Evolutionary conservation across 53 echinoderm and acorn worm species (phyloP).

Genomic region (Glandiceps talaboti): DNA sequence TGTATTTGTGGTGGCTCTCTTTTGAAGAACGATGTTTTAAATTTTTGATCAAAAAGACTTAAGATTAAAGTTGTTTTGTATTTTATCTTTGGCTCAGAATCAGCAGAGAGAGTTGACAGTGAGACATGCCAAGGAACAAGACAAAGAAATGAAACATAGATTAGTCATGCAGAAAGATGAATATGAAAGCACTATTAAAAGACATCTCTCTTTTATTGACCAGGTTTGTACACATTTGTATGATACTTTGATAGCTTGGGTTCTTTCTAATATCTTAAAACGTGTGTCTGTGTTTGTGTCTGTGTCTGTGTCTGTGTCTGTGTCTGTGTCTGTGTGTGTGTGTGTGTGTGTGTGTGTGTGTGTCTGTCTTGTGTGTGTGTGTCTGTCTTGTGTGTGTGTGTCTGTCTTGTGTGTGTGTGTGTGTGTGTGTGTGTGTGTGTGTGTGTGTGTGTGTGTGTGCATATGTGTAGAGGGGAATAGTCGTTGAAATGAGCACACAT

Average conservation of each 20-base stretch:
- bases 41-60: too few relatives aligned
- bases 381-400: too few relatives aligned
- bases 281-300: background rate
- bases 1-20: too few relatives aligned
- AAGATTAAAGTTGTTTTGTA: too few relatives aligned
- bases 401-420: too few relatives aligned
- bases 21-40: too few relatives aligned
- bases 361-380: background rate
- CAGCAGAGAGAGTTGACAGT: constrained; percentile 95
- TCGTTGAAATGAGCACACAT: too few relatives aligned
- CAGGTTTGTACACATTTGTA: constrained; percentile 71
- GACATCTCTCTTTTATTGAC: constrained; percentile 95
- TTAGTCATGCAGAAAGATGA: constrained; percentile 82
- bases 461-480: too few relatives aligned
- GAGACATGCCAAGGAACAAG: constrained; percentile 90
- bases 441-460: too few relatives aligned
- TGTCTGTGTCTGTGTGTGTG: background rate
- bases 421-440: too few relatives aligned
- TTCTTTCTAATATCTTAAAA: background rate
- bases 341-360: background rate
- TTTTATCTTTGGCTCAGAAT: too few relatives aligned
- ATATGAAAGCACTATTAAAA: constrained; percentile 81
- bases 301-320: background rate
- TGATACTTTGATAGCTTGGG: too few relatives aligned
- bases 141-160: constrained; percentile 90